phyloP scores from a whole-genome alignment of 2,113 vertebrate genomes.

The Romanogobio albipinnatus region DNA sequence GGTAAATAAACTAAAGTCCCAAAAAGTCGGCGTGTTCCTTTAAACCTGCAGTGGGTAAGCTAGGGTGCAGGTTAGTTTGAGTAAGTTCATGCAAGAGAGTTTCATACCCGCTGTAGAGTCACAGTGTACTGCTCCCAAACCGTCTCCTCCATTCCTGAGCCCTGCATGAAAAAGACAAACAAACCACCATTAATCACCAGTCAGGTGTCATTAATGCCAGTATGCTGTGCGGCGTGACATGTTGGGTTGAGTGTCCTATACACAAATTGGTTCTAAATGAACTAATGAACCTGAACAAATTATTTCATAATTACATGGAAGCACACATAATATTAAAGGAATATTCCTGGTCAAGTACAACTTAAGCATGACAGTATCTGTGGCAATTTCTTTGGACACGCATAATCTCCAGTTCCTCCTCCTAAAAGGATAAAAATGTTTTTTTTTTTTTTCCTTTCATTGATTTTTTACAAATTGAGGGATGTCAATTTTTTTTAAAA shows the following conservation, averaged over 20 bases:
- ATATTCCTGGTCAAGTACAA: constrained; percentile 27
- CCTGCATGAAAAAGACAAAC: constrained; percentile 60
- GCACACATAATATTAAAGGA: constrained; percentile 5
- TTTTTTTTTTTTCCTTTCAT: neutral
- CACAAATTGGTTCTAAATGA: neutral
- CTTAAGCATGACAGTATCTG: neutral
- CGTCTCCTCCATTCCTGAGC: constrained; percentile 87
- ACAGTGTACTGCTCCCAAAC: constrained; percentile 96
- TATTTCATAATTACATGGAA: neutral
- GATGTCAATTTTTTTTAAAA: neutral
- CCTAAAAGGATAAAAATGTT: neutral
- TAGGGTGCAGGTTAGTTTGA: too few species aligned
- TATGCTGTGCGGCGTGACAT: neutral
- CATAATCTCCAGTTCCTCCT: neutral
- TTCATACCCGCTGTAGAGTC: constrained; percentile 89
- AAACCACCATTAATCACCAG: constrained; percentile 33
- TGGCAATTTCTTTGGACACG: neutral
- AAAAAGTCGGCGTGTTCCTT: too few species aligned
- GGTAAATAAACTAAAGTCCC: too few species aligned
- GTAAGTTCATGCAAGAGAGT: neutral
- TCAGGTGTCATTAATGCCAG: constrained; percentile 10
- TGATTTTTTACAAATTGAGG: neutral
- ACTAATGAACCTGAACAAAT: neutral
- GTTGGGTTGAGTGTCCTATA: neutral
- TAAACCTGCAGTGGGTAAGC: neutral